Base-by-base conservation (phyloP, 2,888 invertebrate genomes). In the Drosophila niveifrons region DNA sequence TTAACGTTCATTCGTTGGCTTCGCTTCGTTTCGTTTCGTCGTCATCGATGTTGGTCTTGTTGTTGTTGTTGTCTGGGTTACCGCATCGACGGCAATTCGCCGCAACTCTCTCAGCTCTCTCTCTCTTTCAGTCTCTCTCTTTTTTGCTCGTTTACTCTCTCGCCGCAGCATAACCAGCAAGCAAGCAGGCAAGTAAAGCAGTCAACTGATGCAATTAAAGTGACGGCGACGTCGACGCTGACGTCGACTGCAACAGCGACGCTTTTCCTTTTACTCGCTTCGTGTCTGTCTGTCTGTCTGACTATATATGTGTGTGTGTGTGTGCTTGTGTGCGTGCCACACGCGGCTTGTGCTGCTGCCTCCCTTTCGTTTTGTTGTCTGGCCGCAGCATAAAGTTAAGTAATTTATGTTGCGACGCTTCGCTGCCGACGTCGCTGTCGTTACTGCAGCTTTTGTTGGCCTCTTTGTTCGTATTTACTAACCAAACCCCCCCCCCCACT, bases 331-430 rank as follows among this genome's bases (percentile, higher is more conserved):
- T 71, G 67, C 53, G 47, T 69, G 72, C 56, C 59, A 61, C 72
- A 69, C 64, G 65, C 64, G 64, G 48, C 39, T 48, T 58, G 11
- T 34, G 11, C 23, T 41, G 39, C 53, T 29, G 28, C 41, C 41
- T 31, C 36, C 41, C 47, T 31, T 29, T 47, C 52, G 3, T 17
- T 44, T 43, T n/a, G 13, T 11, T 61, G 64, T 61, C 59, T 65
- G 69, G 56, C 44, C 59, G 9, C 17, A 61, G 61, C 69, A 69
- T 62, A 76, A 66, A 56, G 69, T 77, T 77, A 67, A 61, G 73
- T 77, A 76, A 77, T 76, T 76, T 72, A 77, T 70, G 77, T 61
- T 76, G 61, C 64, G 61, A 64, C 61, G 72, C 65, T 72, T 68
- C 64, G 66, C 47, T 56, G 34, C 66, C 57, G 47, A 48, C 31